Evolutionary conservation across 2,888 invertebrate genomes (phyloP), one percentile per base, ranked within the genome.

Genomic region (Thelaira solivaga): DNA sequence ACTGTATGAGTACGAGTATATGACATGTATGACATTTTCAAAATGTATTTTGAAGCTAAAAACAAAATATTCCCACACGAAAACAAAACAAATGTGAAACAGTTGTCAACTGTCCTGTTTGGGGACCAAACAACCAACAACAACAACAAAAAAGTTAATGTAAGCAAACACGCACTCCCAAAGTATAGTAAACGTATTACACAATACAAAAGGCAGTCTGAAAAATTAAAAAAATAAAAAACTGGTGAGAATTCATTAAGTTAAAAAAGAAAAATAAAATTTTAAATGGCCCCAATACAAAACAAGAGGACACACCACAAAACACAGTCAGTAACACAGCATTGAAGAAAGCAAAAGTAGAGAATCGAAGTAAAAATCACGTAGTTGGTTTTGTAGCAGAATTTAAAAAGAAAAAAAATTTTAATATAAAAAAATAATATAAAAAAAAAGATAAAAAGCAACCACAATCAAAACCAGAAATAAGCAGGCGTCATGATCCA

Each of bases 71-170:
- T 78, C 78, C 78, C 78, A 78, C 78, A 78, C 49, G 69, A 69
- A 69, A 69, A 78, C 68, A 78, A 78, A 74, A 71, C 69, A 78
- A 78, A 78, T 73, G 65, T 78, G 69, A 78, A 78, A 74, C 78
- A 78, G 78, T 78, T 74, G 74, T 74, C 69, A 65, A 71, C 74
- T 78, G 74, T 69, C 65, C 74, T 65, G 59, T 71, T 64, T 53
- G 39, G 36, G 22, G 45, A 39, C 34, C 39, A 64, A 47, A n/a
- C 18, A 22, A 41, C 57, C n/a, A 57, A 65, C 26, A 57, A n/a
- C n/a, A 43, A 26, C n/a, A 45, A 49, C 5, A 36, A 57, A 39
- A 31, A 6, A 26, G n/a, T 43, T 45, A 55, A 26, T 29, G 7
- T 64, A 57, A 29, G n/a, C 36, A 62, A 62, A 59, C 64, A 49